These are phyloP conservation scores for Carposina sasakii DNA, from an alignment of 1,140 invertebrate species.

Conservation along the genomic window DNA sequence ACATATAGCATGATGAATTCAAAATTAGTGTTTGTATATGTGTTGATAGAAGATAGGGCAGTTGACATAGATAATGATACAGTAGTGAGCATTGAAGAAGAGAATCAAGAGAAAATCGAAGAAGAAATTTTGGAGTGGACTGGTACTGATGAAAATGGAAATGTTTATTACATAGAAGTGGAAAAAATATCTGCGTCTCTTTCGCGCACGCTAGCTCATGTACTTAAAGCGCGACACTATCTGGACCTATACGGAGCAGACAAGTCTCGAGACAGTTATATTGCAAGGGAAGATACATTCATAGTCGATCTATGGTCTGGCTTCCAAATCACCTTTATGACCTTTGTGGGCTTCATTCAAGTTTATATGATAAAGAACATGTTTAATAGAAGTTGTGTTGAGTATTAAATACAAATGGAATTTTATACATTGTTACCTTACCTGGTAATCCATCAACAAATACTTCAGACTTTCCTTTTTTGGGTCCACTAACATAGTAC, in stretches of 20 bases:
- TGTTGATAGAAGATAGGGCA: slow-evolving; percentile 75
- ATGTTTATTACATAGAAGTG: slow-evolving; percentile 46
- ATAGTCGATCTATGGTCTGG: slow-evolving; percentile 60
- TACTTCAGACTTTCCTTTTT: slow-evolving; percentile 81
- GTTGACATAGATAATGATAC: slow-evolving; percentile 17
- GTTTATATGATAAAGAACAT: slow-evolving; percentile 62
- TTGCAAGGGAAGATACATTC: slow-evolving; percentile 56
- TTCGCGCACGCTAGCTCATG: slow-evolving; percentile 35
- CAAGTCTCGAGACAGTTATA: slow-evolving; percentile 49
- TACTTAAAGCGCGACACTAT: slow-evolving; percentile 46
- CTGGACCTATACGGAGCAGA: slow-evolving; percentile 46
- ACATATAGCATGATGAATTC: slow-evolving; percentile 82
- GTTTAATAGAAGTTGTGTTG: too few species aligned
- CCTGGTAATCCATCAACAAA: slow-evolving; percentile 87
- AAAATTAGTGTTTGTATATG: slow-evolving; percentile 86
- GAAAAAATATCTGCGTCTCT: slow-evolving; percentile 38
- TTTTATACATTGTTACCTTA: slow-evolving; percentile 11
- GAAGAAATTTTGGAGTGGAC: slow-evolving; percentile 50
- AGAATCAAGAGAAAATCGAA: slow-evolving; percentile 28
- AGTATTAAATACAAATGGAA: too few species aligned
- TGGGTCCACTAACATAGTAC: slow-evolving; percentile 83
- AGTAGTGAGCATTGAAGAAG: slow-evolving; percentile 21
- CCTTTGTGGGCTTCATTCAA: slow-evolving; percentile 47
- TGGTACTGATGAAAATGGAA: slow-evolving; percentile 34
- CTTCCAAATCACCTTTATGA: slow-evolving; percentile 56